Evolutionary conservation across 2,113 vertebrate genomes (phyloP).

Genomic region (Antechinus flavipes): DNA sequence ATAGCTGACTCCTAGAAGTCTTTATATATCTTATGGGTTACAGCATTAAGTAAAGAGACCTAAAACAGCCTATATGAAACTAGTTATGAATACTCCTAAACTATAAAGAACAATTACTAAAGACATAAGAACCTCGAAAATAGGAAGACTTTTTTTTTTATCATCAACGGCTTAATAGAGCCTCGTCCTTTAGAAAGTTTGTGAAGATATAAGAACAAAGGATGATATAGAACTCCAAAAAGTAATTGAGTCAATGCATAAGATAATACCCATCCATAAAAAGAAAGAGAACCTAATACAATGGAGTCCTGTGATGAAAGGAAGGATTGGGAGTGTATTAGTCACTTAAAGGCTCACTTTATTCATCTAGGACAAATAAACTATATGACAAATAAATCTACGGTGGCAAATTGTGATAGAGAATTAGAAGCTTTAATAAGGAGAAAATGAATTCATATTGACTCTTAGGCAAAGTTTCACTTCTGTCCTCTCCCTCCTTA

Average conservation of each 20-base stretch:
- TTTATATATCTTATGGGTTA: background rate
- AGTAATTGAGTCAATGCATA: background rate
- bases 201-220: background rate
- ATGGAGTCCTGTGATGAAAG: background rate
- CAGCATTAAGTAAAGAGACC: background rate
- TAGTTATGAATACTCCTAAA: background rate
- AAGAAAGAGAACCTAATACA: background rate
- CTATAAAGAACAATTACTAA: background rate
- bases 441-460: background rate
- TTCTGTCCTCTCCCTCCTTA: background rate
- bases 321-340: background rate
- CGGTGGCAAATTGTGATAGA: background rate
- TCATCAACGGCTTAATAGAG: background rate
- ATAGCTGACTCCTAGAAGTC: background rate
- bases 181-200: background rate
- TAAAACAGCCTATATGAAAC: background rate
- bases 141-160: background rate
- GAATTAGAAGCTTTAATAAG: background rate
- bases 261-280: background rate
- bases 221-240: background rate
- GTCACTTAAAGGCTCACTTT: background rate
- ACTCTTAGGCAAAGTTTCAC: background rate
- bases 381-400: background rate
- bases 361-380: background rate
- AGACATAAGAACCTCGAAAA: rapidly evolving